Percentiles rank a stretch among this genome's conserved stretches.
Conservation (phyloP, 2,797 vertebrate genomes). For the Pseudomugil tenellus region DNA sequence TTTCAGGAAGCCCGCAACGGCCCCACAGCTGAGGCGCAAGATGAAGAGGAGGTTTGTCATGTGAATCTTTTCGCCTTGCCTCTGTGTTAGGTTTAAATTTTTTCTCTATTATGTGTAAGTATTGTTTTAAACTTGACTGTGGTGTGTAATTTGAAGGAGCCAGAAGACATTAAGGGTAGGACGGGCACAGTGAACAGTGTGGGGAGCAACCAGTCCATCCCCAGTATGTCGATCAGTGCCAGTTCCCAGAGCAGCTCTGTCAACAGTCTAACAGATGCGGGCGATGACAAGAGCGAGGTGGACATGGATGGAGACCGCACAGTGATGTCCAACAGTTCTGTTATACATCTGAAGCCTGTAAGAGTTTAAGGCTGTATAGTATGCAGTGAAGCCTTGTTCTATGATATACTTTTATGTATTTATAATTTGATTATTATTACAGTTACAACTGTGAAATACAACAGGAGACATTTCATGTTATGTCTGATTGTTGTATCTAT, state of each 20-base stretch:
- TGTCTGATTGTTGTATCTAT: neutral
- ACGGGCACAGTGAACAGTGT: slow-evolving; percentile 98
- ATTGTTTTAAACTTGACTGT: slow-evolving; percentile 16
- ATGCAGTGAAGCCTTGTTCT: neutral
- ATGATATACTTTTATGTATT: neutral
- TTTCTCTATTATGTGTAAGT: neutral
- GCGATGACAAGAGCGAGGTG: slow-evolving; percentile 95
- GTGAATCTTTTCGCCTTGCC: slow-evolving; percentile 4
- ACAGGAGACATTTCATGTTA: neutral
- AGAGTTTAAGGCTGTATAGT: slow-evolving; percentile 28
- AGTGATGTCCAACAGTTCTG: slow-evolving; percentile 98
- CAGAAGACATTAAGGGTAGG: slow-evolving; percentile 90
- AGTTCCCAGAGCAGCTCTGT: slow-evolving; percentile 99
- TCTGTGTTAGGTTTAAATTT: neutral
- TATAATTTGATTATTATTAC: neutral
- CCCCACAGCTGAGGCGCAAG: slow-evolving; percentile 91
- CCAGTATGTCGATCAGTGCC: slow-evolving; percentile 99
- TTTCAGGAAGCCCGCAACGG: slow-evolving; percentile 98
- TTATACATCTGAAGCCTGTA: slow-evolving; percentile 96
- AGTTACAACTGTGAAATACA: neutral
- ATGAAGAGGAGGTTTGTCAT: slow-evolving; percentile 94
- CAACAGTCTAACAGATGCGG: slow-evolving; percentile 97
- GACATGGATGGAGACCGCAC: slow-evolving; percentile 97
- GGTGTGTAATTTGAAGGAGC: slow-evolving; percentile 82
- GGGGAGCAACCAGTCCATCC: slow-evolving; percentile 98